Base-by-base conservation (phyloP, 2,797 vertebrate species). In the Hemitrygon akajei region DNA sequence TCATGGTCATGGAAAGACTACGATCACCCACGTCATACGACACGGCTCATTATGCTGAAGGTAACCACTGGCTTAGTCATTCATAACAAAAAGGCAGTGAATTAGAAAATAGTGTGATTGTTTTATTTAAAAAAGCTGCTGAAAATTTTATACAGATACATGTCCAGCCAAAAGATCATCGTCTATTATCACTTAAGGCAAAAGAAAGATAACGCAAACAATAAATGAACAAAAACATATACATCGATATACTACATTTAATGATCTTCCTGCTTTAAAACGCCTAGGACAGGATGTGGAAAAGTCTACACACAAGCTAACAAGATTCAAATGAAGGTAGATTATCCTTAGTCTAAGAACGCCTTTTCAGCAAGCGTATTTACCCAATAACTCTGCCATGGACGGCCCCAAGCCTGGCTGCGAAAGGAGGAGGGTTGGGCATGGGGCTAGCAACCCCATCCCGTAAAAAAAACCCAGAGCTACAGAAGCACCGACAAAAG, bases 41-140 rank as follows among this genome's bases (percentile, higher is more conserved):
- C 47, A 47, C 47, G 3, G 47, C 47, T 2, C 47, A 47, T 47
- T 47, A 47, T 47, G 47, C 2, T 47, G 47, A 47, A 47, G 58
- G 30, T 56, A 12, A 20, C 30, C 27, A 22, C 37, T 34, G 7
- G 63, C 16, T 69, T 89, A 69, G n/a, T 56, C 11, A 93, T 30
- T 56, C 40, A 76, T 75, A 93, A 75, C 71, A 93, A 93, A 93
- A 93, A 37, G 96, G 97, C 97, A 96, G 97, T 97, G 95, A 96
- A 97, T 98, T 99, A 98, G 98, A 99, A 99, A 99, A 99, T 99
- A 98, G 97, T 96, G 97, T 98, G 97, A 98, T 98, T 71, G 97
- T 98, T 99, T 99, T 98, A 98, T 97, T 97, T 98, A 98, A 98
- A 98, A 99, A 98, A 97, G 98, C 97, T 97, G 98, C 98, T 98